Evolutionary conservation across 2,888 invertebrate genomes (phyloP), one percentile per base, ranked within the genome.

Genomic region (Dermolepida albohirtum): DNA sequence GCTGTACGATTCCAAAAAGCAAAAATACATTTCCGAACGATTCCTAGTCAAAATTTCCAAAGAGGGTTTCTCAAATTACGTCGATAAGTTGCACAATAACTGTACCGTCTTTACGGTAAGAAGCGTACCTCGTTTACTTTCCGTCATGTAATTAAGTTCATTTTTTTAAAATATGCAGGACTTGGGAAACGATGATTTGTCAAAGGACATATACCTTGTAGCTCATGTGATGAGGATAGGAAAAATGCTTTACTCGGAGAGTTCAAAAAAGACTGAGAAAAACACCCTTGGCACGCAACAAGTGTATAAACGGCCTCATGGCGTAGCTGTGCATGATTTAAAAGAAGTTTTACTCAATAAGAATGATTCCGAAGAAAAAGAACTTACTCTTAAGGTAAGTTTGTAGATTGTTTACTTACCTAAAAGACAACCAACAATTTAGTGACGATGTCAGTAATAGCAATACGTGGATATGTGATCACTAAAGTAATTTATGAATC

Each of bases 171-270:
- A 43, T 62, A 68, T 8, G 2, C 16, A 92, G 92, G 93, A 93
- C 78, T 86, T 95, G 77, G 96, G 96, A 59, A 91, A 90, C 73
- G 89, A 92, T 47, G 97, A 97, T 82, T 87, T 96, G 64, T 90
- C 90, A 66, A 90, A 92, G 69, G 96, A 97, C 77, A 86, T 96
- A 22, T 96, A 92, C 86, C 86, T 97, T 73, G 92, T 97, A 39
- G 94, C 94, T 71, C 95, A 96, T 83, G 93, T 97, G 52, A 92
- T 96, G 85, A 88, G 97, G 59, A 91, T 95, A 64, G 97, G 97
- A 1, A 88, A 92, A 77, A 94, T 95, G 88, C 87, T 94, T 12
- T 89, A 89, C 72, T 85, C 85, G 39, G 87, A 86, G 78, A 87
- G 86, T 78, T 81, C 84, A 1, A 83, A 84, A 73, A 82, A 84